Conservation (phyloP, 2,888 invertebrate genomes). For the Furcula furcula region DNA sequence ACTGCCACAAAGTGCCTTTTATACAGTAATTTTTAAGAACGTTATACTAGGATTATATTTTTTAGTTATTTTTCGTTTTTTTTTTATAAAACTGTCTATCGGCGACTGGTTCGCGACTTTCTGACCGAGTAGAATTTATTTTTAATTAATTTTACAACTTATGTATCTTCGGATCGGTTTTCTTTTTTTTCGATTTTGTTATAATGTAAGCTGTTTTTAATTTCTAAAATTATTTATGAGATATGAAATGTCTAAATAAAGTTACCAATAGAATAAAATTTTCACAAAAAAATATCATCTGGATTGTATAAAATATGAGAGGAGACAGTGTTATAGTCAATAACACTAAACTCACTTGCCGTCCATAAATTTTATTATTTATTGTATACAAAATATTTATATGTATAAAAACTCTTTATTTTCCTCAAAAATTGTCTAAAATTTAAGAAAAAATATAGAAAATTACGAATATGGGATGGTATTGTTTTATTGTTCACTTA, state of each 20-base stretch:
- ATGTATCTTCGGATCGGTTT: slow-evolving; percentile 30
- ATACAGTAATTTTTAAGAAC: slow-evolving; percentile 54
- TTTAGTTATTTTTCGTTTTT: slow-evolving; percentile 32
- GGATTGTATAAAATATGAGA: slow-evolving; percentile 28
- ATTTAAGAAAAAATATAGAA: slow-evolving; percentile 72
- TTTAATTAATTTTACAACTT: slow-evolving; percentile 32
- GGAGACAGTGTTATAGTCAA: slow-evolving; percentile 36
- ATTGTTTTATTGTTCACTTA: slow-evolving; percentile 49
- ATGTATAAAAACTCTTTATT: slow-evolving; percentile 52
- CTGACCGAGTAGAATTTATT: slow-evolving; percentile 40
- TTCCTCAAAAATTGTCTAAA: slow-evolving; percentile 65
- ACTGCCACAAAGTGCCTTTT: slow-evolving; percentile 81
- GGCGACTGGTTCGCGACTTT: slow-evolving; percentile 73
- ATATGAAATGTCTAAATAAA: slow-evolving; percentile 66
- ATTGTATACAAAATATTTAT: slow-evolving; percentile 46
- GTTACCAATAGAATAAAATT: slow-evolving; percentile 75
- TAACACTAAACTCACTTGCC: slow-evolving; percentile 60
- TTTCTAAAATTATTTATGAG: slow-evolving; percentile 72
- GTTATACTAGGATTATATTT: slow-evolving; percentile 36
- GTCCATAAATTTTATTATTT: slow-evolving; percentile 57
- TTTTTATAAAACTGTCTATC: slow-evolving; percentile 28
- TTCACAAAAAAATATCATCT: slow-evolving; percentile 30
- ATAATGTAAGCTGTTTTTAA: slow-evolving; percentile 62
- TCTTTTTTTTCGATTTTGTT: slow-evolving; percentile 31
- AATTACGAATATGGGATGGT: slow-evolving; percentile 54